Conservation (phyloP, 2,113 vertebrate genomes). For the Trogon surrucura region DNA sequence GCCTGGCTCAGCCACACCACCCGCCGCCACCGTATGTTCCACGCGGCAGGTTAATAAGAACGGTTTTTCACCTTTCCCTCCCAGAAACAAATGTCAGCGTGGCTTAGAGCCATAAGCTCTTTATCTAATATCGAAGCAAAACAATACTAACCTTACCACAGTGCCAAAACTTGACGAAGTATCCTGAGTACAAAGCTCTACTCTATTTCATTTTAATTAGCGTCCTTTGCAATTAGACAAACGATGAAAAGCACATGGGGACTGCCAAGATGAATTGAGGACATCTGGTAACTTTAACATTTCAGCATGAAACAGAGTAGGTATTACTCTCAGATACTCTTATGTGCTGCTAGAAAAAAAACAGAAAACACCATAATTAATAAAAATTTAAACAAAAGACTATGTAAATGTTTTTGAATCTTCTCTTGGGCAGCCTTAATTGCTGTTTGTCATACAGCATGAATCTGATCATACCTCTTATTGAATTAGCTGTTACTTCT, state of each 20-base stretch:
- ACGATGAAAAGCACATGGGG: constrained; percentile 52
- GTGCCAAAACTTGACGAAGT: constrained; percentile 44
- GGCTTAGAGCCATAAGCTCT: constrained; percentile 66
- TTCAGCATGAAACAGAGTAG: constrained; percentile 1
- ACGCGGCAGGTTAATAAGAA: constrained; percentile 50
- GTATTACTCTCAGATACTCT: background rate
- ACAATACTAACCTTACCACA: background rate
- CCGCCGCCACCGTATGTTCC: constrained; percentile 65
- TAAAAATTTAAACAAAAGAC: background rate
- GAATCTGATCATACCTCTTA: background rate
- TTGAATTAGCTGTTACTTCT: background rate
- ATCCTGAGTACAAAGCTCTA: constrained; percentile 38
- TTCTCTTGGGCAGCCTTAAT: background rate
- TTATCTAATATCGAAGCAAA: constrained; percentile 36
- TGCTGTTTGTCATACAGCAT: background rate
- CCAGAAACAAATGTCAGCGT: constrained; percentile 65
- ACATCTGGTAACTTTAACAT: constrained; percentile 59
- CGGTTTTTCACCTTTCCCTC: constrained; percentile 68
- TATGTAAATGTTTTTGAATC: background rate
- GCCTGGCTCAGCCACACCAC: constrained; percentile 56
- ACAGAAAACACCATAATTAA: background rate
- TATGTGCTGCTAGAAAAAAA: background rate
- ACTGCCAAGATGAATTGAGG: constrained; percentile 62
- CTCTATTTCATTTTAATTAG: constrained; percentile 62
- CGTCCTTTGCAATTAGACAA: constrained; percentile 37